Evolutionary conservation across 2,113 vertebrate species (phyloP).

Genomic region (Fregata magnificens): DNA sequence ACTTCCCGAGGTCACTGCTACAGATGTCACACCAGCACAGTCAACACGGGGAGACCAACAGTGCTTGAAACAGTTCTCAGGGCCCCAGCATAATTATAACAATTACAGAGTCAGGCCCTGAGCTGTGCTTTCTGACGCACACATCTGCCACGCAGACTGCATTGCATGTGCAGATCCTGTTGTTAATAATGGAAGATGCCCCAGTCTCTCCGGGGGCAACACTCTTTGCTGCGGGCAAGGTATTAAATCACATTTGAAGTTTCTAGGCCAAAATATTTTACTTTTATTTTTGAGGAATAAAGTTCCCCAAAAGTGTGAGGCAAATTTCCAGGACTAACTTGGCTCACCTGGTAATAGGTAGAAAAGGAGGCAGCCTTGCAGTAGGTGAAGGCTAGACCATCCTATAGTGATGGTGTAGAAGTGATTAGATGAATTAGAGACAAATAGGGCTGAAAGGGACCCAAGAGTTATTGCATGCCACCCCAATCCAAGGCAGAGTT

Average conservation of each 20-base stretch:
- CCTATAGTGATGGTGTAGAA: neutral
- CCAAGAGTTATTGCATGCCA: neutral
- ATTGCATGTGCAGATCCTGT: neutral
- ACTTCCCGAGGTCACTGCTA: neutral
- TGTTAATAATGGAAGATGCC: slow-evolving; percentile 26
- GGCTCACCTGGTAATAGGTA: neutral
- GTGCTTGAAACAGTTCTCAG: neutral
- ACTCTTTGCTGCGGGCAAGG: neutral
- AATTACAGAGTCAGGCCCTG: neutral
- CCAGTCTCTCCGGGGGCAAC: neutral
- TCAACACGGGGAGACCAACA: neutral
- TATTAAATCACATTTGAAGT: slow-evolving; percentile 44
- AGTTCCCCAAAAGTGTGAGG: neutral
- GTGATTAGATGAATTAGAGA: neutral
- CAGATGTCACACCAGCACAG: neutral
- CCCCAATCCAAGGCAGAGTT: neutral
- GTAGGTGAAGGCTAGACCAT: neutral
- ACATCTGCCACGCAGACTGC: neutral
- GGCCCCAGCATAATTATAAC: neutral
- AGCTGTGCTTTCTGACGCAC: neutral
- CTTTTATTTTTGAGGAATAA: neutral
- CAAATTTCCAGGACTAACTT: neutral
- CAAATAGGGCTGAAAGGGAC: neutral
- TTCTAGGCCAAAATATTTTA: slow-evolving; percentile 34
- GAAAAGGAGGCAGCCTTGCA: neutral